Evolutionary conservation across 2,113 vertebrate species (phyloP), one percentile per base, ranked within the genome.

Genomic region (Agelaius phoeniceus): DNA sequence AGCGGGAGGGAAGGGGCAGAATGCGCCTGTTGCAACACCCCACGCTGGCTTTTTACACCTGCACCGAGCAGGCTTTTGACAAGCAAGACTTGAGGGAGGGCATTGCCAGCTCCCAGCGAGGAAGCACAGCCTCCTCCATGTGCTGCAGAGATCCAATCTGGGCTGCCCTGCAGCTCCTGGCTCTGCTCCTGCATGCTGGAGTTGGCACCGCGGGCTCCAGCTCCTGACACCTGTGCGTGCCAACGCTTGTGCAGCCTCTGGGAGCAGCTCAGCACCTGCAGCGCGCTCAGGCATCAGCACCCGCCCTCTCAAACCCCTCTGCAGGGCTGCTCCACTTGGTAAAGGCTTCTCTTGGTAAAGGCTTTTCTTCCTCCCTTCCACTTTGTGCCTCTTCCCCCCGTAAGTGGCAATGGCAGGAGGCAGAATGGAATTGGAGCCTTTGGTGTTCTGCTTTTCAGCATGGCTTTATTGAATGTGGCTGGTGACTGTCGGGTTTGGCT

Each of bases 51-150:
- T 30, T 39, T 67, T 1, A 22, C 85, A 86, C 83, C 83, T 65
- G 79, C 57, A 2, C 39, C 0, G 7, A 80, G 62, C 23, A 9
- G 75, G 0, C 4, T 71, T 33, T 19, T 14, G 31, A 15, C 57
- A 33, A 31, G 11, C 12, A 9, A 10, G 68, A 1, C 16, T 13
- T 0, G 19, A 26, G 33, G 55, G 37, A 49, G 17, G 0, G 15
- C 31, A 1, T 5, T 54, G 26, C 11, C 23, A 6, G 15, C 1
- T 4, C 43, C 0, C 9, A 9, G 22, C 0, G 6, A 21, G 74
- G 57, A 44, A 27, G 46, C 17, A 15, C 7, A 37, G 8, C 62
- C 81, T 83, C 13, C 37, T 43, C 8, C 28, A 0, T 0, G 9
- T 21, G 69, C 1, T n/a, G 92, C 72, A 39, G 49, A 33, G 67